Percentiles rank a stretch among this genome's conserved stretches.
phyloP scores from a whole-genome alignment of 2,113 vertebrate genomes.

The Crotalus horridus region DNA sequence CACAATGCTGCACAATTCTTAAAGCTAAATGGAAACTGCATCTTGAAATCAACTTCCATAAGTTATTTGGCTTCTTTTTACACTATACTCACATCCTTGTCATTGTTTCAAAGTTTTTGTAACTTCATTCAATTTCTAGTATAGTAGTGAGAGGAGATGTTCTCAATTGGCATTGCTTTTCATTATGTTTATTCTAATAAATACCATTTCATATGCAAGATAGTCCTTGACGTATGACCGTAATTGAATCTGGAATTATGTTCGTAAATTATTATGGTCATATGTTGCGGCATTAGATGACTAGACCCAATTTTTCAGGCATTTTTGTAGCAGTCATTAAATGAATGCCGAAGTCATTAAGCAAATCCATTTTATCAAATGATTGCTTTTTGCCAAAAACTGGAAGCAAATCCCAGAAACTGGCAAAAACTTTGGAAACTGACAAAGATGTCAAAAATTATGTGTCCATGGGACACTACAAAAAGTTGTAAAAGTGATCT shows the following conservation, averaged over 20 bases:
- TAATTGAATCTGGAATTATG: background rate
- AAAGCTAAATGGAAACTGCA: background rate
- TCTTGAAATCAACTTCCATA: background rate
- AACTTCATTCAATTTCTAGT: constrained; percentile 16
- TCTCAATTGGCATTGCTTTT: background rate
- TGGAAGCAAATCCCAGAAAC: background rate
- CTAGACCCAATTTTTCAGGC: background rate
- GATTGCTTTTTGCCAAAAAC: background rate
- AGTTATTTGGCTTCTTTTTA: background rate
- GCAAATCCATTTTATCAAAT: background rate
- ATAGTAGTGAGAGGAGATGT: background rate
- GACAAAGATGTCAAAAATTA: background rate
- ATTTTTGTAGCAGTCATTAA: background rate
- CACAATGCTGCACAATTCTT: background rate
- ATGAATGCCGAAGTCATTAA: background rate
- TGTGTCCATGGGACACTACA: background rate
- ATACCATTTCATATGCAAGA: background rate
- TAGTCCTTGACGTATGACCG: background rate
- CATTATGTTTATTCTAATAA: constrained; percentile 18
- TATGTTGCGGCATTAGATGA: background rate
- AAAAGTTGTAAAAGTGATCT: background rate
- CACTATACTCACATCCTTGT: constrained; percentile 22
- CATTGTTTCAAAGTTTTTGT: constrained; percentile 21
- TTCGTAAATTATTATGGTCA: background rate
- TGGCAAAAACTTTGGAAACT: background rate